phyloP scores from a whole-genome alignment of 2,797 vertebrate species.

The Fringilla coelebs region DNA sequence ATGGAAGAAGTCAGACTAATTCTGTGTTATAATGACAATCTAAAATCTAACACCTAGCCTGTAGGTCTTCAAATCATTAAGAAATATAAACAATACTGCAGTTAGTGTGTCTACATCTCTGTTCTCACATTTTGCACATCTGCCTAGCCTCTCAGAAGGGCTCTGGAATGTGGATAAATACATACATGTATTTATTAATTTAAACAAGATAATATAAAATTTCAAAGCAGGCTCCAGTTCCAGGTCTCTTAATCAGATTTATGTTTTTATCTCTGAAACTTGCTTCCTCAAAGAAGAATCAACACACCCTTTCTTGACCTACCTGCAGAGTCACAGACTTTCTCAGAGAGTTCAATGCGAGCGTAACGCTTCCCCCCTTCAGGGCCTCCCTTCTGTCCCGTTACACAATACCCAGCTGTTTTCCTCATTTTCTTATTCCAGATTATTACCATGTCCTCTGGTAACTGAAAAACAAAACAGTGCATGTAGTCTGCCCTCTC shows the following conservation, averaged over 20 bases:
- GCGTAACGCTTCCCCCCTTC: conserved; percentile 76
- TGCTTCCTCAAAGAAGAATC: neutral
- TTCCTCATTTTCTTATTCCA: conserved; percentile 96
- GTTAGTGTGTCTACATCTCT: neutral
- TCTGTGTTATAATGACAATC: too few species aligned
- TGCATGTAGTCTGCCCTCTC: neutral
- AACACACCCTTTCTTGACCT: neutral
- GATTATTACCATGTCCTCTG: conserved; percentile 78
- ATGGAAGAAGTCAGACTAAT: neutral
- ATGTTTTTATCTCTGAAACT: neutral
- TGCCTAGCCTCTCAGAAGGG: neutral
- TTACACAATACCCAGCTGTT: conserved; percentile 88
- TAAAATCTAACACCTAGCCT: neutral
- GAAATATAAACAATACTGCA: neutral
- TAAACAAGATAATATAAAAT: neutral
- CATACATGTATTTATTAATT: neutral
- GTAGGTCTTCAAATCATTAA: neutral
- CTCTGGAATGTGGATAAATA: neutral
- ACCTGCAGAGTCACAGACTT: conserved; percentile 95
- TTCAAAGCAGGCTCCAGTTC: neutral
- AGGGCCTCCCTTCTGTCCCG: conserved; percentile 68
- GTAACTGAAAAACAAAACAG: conserved; percentile 77
- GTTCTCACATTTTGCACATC: neutral
- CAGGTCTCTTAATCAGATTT: neutral
- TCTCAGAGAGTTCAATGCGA: conserved; percentile 87